A percentile compares a stretch with the other conserved stretches of the same genome.
Evolutionary conservation across 2,888 invertebrate species (phyloP).

Genomic region (Schrankia costaestrigalis): DNA sequence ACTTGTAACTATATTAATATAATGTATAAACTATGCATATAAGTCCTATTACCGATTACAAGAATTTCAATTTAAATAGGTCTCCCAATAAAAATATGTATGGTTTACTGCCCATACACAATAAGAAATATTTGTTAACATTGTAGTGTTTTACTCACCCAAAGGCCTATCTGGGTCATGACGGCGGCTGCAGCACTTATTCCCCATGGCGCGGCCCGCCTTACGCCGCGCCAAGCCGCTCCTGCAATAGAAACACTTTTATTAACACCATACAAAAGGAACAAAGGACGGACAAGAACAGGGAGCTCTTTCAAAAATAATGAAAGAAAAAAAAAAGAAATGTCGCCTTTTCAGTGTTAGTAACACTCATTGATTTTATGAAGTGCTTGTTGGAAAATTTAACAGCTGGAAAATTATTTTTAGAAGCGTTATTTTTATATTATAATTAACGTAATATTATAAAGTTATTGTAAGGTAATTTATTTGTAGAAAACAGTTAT

Average conservation of each 20-base stretch:
- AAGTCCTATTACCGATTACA: too few species aligned
- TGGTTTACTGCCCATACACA: too few species aligned
- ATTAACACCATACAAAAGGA: conserved; percentile 12
- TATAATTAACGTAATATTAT: too few species aligned
- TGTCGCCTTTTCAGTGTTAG: conserved; percentile 1
- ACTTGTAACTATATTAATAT: too few species aligned
- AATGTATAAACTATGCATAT: too few species aligned
- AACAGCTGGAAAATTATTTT: not conserved
- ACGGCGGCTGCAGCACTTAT: conserved; percentile 93
- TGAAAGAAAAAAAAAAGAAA: conserved; percentile 2
- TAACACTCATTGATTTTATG: conserved; percentile 1
- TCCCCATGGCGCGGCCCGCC: conserved; percentile 87
- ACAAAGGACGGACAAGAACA: conserved; percentile 5
- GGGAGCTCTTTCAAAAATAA: conserved; percentile 4
- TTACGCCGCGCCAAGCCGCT: conserved; percentile 76
- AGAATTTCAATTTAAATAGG: too few species aligned
- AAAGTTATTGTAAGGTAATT: too few species aligned
- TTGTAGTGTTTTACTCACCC: conserved; percentile 68
- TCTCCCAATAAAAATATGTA: too few species aligned
- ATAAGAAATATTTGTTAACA: too few species aligned
- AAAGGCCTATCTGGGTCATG: conserved; percentile 86
- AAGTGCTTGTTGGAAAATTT: not conserved
- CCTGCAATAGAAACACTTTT: conserved; percentile 47
- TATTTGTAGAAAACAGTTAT: too few species aligned
- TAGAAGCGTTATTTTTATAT: too few species aligned